These are phyloP conservation scores for Scolopax rusticola DNA, from an alignment of 2,797 vertebrate genomes.

Conservation along the genomic window DNA sequence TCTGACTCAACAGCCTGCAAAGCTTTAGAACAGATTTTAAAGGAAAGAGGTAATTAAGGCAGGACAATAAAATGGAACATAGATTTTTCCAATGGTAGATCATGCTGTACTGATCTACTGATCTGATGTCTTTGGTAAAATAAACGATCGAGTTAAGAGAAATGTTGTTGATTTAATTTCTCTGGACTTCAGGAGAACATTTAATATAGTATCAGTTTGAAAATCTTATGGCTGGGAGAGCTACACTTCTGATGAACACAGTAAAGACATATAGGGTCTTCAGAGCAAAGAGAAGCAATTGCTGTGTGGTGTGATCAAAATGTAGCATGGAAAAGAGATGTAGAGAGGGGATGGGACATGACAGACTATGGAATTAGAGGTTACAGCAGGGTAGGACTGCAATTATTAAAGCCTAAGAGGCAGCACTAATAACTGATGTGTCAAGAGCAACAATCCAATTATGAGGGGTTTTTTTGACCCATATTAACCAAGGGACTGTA, in stretches of 20 bases:
- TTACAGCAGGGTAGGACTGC: background rate
- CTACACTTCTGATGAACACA: background rate
- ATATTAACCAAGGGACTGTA: background rate
- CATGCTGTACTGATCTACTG: background rate
- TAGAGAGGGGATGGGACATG: background rate
- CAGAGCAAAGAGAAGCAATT: background rate
- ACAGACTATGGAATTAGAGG: background rate
- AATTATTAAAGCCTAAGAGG: background rate
- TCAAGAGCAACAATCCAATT: background rate
- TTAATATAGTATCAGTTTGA: background rate
- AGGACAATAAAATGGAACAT: background rate
- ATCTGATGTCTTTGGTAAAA: background rate
- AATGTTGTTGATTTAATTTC: background rate
- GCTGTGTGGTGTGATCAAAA: accelerated
- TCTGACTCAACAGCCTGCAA: background rate
- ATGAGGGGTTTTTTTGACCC: background rate
- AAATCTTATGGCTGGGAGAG: background rate
- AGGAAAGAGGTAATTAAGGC: background rate
- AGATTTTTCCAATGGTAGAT: background rate
- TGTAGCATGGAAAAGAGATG: background rate
- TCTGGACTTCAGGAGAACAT: background rate
- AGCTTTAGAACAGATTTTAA: background rate
- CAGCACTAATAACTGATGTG: background rate
- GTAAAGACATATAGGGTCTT: background rate
- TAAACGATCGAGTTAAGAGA: background rate